Conservation (phyloP, 2,888 invertebrate genomes). For the Luperina testacea region DNA sequence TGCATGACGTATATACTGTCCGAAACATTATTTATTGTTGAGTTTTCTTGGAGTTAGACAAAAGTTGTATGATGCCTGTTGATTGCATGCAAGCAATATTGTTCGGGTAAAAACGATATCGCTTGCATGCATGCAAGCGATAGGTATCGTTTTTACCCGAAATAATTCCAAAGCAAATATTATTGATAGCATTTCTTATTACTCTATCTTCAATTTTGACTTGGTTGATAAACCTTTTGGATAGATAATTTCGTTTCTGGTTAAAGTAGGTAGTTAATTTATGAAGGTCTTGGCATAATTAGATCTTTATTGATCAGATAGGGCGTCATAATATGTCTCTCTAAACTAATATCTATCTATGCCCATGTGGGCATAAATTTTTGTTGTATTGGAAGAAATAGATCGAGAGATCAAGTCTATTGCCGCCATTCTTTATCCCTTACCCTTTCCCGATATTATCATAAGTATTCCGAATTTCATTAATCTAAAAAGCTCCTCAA, state of each 20-base stretch:
- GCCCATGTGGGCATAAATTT: too few species aligned
- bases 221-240: neutral
- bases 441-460: constrained; percentile 63
- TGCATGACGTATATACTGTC: neutral
- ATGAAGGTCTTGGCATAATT: constrained; percentile 26
- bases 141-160: neutral
- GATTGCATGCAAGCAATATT: neutral
- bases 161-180: constrained; percentile 16
- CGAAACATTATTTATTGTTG: constrained; percentile 8
- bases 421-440: constrained; percentile 20
- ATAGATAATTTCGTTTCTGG: neutral
- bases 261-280: constrained; percentile 1
- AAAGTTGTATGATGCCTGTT: neutral
- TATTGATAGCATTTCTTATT: constrained; percentile 19
- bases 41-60: constrained; percentile 1
- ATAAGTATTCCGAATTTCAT: constrained; percentile 63
- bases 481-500: constrained; percentile 70
- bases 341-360: neutral
- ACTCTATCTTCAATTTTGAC: neutral
- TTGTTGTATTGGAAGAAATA: too few species aligned
- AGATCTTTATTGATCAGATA: constrained; percentile 28
- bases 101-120: too few species aligned
- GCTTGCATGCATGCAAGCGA: neutral
- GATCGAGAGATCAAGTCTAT: neutral
- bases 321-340: constrained; percentile 13